Conservation (phyloP, 2,888 invertebrate genomes). For the Orthosia gracilis region DNA sequence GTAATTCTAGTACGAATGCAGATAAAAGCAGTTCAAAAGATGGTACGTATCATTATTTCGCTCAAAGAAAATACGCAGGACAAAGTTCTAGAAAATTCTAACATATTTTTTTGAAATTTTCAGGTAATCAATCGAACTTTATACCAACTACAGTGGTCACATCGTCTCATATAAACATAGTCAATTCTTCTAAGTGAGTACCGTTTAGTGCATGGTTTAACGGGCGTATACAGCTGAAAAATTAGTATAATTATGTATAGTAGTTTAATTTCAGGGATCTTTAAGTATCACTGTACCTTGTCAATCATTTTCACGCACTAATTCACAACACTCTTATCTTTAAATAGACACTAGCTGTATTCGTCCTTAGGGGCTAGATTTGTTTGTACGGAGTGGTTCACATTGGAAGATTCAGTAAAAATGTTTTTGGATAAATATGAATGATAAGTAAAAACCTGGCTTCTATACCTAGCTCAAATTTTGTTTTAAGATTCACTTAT, state of each 20-base stretch:
- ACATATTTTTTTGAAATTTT: conserved; percentile 59
- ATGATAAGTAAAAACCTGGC: neutral
- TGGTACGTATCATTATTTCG: conserved; percentile 74
- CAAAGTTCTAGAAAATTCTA: conserved; percentile 36
- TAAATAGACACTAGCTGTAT: conserved; percentile 60
- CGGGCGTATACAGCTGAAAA: conserved; percentile 61
- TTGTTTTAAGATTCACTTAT: no score
- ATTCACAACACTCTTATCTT: conserved; percentile 44
- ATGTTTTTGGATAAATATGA: no score
- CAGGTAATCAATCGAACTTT: conserved; percentile 89
- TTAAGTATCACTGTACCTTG: conserved; percentile 23
- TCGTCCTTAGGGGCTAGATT: conserved; percentile 54
- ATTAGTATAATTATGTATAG: conserved; percentile 6
- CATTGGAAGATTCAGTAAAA: neutral
- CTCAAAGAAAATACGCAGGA: conserved; percentile 3
- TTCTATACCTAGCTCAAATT: no score
- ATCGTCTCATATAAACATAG: conserved; percentile 90
- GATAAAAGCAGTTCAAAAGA: conserved; percentile 90
- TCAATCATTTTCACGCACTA: conserved; percentile 54
- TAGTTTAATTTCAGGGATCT: conserved; percentile 43
- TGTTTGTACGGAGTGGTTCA: conserved; percentile 34
- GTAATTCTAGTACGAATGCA: conserved; percentile 89
- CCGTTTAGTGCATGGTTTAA: conserved; percentile 45
- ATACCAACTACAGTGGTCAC: conserved; percentile 90
- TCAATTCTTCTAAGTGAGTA: conserved; percentile 90